phyloP scores from a whole-genome alignment of 2,888 invertebrate genomes.

The Cryptocephalus primarius region DNA sequence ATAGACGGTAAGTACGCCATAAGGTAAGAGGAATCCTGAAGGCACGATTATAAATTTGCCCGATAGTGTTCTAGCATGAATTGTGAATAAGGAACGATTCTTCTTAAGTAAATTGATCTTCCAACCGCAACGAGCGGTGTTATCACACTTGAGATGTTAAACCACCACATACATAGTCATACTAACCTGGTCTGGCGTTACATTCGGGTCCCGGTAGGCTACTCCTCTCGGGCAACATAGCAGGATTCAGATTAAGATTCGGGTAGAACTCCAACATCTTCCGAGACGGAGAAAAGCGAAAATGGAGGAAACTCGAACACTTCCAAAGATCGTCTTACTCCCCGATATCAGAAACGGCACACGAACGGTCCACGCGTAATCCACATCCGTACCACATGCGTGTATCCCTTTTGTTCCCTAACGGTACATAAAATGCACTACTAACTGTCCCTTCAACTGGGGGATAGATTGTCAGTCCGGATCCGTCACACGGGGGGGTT shows the following conservation, averaged over 20 bases:
- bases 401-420: neutral
- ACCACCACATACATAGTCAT: neutral
- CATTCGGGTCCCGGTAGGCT: slow-evolving; percentile 47
- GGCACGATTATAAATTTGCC: too few species aligned
- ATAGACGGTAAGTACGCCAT: too few species aligned
- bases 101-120: too few species aligned
- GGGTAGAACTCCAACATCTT: slow-evolving; percentile 64
- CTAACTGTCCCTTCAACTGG: neutral
- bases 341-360: neutral
- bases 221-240: slow-evolving; percentile 46
- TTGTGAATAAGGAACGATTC: too few species aligned
- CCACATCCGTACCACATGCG: neutral
- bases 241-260: slow-evolving; percentile 42
- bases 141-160: too few species aligned
- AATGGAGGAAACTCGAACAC: slow-evolving; percentile 3
- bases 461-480: neutral
- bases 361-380: neutral
- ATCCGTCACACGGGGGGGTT: slow-evolving; percentile 1
- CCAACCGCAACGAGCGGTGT: too few species aligned
- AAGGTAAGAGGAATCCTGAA: too few species aligned
- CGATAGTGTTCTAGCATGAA: too few species aligned
- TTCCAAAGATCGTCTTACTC: neutral
- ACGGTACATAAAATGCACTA: neutral
- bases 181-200: slow-evolving; percentile 54
- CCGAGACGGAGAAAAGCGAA: slow-evolving; percentile 2